Evolutionary conservation across 2,888 invertebrate genomes (phyloP), one percentile per base, ranked within the genome.

Genomic region (Phyllotreta striolata): DNA sequence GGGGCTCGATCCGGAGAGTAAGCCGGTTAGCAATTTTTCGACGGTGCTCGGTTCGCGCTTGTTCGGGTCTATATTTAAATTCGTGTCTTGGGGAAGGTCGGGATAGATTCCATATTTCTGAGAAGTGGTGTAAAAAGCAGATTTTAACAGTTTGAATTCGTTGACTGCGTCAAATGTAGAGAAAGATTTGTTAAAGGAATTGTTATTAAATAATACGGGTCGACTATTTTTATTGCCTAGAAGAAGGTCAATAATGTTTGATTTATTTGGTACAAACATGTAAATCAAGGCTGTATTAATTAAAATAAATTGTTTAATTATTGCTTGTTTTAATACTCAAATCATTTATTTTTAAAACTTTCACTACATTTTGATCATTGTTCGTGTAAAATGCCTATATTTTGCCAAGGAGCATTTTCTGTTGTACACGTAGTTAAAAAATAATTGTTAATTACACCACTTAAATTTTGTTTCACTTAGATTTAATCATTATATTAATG

Each of bases 81-180:
- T 55, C 14, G 63, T 61, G 8, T 73, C 74, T 70, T 70, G 69
- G 6, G 74, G 74, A 12, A 74, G 67, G 51, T 72, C 70, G 8
- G 74, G 74, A 38, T 74, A 74, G 43, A 74, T 67, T 9, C 74
- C 74, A 63, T 74, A 74, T 68, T 66, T 67, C 74, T 74, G 62
- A 63, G 37, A 57, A 43, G 40, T 52, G 49, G 24, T n/a, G 52
- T 63, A 38, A 49, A 51, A 24, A 24, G 24, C 24, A 24, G 6
- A 51, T 54, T 54, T n/a, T 35, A 10, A 44, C 13, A 41, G 35
- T 24, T 24, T 1, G 2, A 24, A 24, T 24, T 24, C 24, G 24
- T 24, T 3, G 24, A 24, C 1, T 24, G 24, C 24, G 1, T 24
- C 24, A 24, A 24, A 24, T 24, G 24, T 24, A 24, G 24, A 24